Evolutionary conservation across 2,888 invertebrate species (phyloP).

Genomic region (Patella pellucida): DNA sequence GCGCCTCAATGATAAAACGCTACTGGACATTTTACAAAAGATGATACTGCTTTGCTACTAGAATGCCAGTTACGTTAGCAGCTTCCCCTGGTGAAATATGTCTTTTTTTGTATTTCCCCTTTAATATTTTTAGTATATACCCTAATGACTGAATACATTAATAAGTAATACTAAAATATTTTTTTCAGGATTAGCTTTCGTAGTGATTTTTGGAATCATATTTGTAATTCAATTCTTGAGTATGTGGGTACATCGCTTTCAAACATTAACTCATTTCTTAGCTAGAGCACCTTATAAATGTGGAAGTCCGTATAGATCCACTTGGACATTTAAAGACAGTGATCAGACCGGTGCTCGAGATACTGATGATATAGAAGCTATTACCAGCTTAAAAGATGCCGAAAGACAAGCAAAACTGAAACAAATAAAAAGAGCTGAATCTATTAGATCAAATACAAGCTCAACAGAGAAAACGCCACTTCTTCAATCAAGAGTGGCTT

Average conservation of each 20-base stretch:
- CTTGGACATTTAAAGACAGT: constrained; percentile 45
- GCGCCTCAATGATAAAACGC: too few species aligned
- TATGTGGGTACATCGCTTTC: constrained; percentile 58
- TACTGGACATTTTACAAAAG: too few species aligned
- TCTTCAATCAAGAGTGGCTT: too few species aligned
- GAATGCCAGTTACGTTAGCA: too few species aligned
- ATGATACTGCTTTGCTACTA: too few species aligned
- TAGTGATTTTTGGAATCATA: constrained; percentile 57
- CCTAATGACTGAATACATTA: neutral
- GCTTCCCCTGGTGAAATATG: too few species aligned
- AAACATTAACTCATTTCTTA: constrained; percentile 55
- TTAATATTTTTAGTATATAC: neutral
- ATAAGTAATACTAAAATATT: neutral
- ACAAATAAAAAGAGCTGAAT: neutral
- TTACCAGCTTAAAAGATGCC: neutral
- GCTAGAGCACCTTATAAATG: constrained; percentile 57
- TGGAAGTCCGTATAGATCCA: constrained; percentile 40
- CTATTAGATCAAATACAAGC: too few species aligned
- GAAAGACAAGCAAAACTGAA: neutral
- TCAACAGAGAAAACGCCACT: too few species aligned
- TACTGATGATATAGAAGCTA: neutral
- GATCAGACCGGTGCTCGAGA: neutral
- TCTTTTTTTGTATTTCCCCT: too few species aligned
- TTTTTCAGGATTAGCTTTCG: constrained; percentile 53
- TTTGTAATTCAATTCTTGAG: constrained; percentile 57